Percentiles rank a stretch among this genome's conserved stretches.
These are phyloP conservation scores for Drosophila suzukii DNA, from an alignment of 1,140 invertebrate species.

Conservation along the genomic window DNA sequence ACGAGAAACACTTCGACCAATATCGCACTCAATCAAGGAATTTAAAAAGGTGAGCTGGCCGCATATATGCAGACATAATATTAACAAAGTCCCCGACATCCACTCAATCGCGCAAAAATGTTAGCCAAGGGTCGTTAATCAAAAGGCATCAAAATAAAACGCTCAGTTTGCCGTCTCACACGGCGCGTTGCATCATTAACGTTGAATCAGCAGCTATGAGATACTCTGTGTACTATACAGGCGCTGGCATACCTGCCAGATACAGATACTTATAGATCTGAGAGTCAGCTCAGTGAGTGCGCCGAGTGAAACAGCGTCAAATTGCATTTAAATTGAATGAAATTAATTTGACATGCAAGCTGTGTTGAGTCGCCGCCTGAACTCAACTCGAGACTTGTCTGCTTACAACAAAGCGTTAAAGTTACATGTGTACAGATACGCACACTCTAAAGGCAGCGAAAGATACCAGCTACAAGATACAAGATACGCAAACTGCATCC, in stretches of 20 bases:
- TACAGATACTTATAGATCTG: slow-evolving; percentile 50
- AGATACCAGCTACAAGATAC: slow-evolving; percentile 45
- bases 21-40: slow-evolving; percentile 31
- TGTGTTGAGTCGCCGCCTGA: slow-evolving; percentile 58
- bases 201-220: slow-evolving; percentile 47
- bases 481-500: slow-evolving; percentile 44
- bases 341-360: slow-evolving; percentile 80
- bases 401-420: slow-evolving; percentile 72
- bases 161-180: slow-evolving; percentile 66
- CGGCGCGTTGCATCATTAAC: slow-evolving; percentile 75
- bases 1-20: slow-evolving; percentile 53
- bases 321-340: slow-evolving; percentile 81
- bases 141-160: slow-evolving; percentile 75
- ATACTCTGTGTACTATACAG: slow-evolving; percentile 15
- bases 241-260: slow-evolving; percentile 61
- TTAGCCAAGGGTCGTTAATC: slow-evolving; percentile 72
- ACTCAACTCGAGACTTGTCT: slow-evolving; percentile 31
- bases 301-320: slow-evolving; percentile 74
- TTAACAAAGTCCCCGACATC: slow-evolving; percentile 24
- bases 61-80: slow-evolving; percentile 23
- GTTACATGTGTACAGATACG: slow-evolving; percentile 63
- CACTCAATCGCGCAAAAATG: slow-evolving; percentile 47
- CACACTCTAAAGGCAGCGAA: slow-evolving; percentile 23
- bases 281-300: slow-evolving; percentile 41
- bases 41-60: slow-evolving; percentile 57